A percentile compares a stretch with the other conserved stretches of the same genome.
These are phyloP conservation scores for Panthera uncia DNA, from an alignment of 2,113 vertebrate species.

Conservation along the genomic window DNA sequence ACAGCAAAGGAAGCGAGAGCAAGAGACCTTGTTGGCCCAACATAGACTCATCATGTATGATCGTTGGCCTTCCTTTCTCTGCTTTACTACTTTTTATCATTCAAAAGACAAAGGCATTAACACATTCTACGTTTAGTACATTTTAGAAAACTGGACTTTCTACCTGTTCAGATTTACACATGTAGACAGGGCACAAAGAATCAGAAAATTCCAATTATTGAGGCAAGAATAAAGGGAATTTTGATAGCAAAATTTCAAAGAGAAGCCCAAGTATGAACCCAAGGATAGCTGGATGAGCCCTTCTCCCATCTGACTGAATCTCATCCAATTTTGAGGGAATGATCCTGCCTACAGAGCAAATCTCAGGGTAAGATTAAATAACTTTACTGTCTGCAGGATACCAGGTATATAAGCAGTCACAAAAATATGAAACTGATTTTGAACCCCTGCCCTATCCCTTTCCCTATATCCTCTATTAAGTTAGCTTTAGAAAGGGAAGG, in stretches of 20 bases:
- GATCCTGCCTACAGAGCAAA: neutral
- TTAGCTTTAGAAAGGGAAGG: neutral
- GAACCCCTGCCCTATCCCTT: neutral
- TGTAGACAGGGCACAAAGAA: neutral
- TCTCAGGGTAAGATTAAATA: neutral
- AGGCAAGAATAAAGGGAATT: neutral
- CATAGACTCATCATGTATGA: neutral
- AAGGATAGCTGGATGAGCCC: neutral
- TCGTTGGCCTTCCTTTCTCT: neutral
- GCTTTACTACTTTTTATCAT: neutral
- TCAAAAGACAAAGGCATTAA: neutral
- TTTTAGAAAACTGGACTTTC: neutral
- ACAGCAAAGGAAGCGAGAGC: neutral
- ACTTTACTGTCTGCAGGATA: neutral
- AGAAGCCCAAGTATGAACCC: neutral
- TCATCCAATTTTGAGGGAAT: neutral
- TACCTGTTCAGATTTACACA: neutral
- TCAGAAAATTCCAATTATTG: neutral
- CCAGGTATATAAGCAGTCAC: rapidly evolving
- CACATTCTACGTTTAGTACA: neutral
- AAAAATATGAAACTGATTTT: neutral
- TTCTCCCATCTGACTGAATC: neutral
- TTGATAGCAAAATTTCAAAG: neutral
- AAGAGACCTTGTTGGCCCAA: neutral
- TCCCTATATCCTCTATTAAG: neutral